phyloP scores from a whole-genome alignment of 2,113 vertebrate genomes.

The Muntiacus muntjak region DNA sequence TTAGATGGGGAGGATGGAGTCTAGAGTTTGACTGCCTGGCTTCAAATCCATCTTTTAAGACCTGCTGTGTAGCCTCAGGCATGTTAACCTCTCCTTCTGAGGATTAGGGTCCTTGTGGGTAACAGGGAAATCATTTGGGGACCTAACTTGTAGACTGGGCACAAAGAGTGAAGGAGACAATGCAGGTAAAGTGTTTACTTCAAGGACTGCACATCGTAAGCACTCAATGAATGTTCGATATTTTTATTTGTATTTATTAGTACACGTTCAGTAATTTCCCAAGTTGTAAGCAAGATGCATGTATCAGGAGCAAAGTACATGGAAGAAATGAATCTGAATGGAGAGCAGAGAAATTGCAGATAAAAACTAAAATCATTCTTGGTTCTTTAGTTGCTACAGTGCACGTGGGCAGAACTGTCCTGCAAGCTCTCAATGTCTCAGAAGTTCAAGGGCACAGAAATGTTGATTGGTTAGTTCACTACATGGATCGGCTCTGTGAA shows the following conservation, averaged over 20 bases:
- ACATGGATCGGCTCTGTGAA: background rate
- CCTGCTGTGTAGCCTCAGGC: background rate
- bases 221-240: background rate
- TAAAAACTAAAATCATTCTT: constrained; percentile 5
- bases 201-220: background rate
- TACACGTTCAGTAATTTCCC: constrained; percentile 5
- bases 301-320: background rate
- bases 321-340: constrained; percentile 18
- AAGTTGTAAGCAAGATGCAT: constrained; percentile 41
- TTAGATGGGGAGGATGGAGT: background rate
- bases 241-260: constrained; percentile 45
- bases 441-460: background rate
- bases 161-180: background rate
- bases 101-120: background rate
- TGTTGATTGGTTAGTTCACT: background rate
- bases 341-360: constrained; percentile 3
- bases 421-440: background rate
- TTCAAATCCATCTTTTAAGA: background rate
- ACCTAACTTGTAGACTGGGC: background rate
- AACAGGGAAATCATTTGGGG: background rate
- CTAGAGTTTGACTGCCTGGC: background rate
- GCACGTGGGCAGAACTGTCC: background rate
- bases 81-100: background rate
- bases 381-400: background rate
- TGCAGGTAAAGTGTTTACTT: background rate